Conservation (phyloP, 2,888 invertebrate genomes). For the Caenorhabditis sp. region DNA sequence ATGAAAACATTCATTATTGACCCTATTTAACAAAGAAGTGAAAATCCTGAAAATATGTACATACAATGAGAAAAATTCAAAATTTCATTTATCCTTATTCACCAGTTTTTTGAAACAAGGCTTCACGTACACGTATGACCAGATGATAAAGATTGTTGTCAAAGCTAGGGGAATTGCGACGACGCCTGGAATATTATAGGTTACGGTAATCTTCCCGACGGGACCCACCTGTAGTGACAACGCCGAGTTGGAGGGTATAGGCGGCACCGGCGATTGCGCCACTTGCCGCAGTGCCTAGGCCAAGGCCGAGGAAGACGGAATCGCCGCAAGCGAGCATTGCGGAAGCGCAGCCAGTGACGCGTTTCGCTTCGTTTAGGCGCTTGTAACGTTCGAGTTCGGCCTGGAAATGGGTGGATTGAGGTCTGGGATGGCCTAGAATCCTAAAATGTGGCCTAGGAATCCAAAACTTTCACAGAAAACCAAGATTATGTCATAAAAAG, state of each 20-base stretch:
- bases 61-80: neutral
- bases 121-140: constrained; percentile 64
- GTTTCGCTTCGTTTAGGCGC: constrained; percentile 65
- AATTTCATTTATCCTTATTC: constrained; percentile 32
- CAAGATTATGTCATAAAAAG: constrained; percentile 7
- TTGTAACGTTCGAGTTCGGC: constrained; percentile 68
- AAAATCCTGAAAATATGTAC: neutral
- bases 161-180: constrained; percentile 69
- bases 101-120: constrained; percentile 44
- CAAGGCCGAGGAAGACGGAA: constrained; percentile 65
- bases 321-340: constrained; percentile 70
- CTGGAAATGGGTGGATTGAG: constrained; percentile 47
- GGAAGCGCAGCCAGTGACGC: constrained; percentile 56
- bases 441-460: neutral
- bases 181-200: constrained; percentile 47
- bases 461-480: neutral
- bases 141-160: constrained; percentile 64
- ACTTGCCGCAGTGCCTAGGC: constrained; percentile 52
- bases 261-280: constrained; percentile 65
- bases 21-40: constrained; percentile 34
- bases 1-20: no score
- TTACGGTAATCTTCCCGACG: no score
- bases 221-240: constrained; percentile 55
- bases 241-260: constrained; percentile 65
- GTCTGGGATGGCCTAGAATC: neutral